Evolutionary conservation across 2,888 invertebrate genomes (phyloP).

Genomic region (Gonocerus acuteangulatus): DNA sequence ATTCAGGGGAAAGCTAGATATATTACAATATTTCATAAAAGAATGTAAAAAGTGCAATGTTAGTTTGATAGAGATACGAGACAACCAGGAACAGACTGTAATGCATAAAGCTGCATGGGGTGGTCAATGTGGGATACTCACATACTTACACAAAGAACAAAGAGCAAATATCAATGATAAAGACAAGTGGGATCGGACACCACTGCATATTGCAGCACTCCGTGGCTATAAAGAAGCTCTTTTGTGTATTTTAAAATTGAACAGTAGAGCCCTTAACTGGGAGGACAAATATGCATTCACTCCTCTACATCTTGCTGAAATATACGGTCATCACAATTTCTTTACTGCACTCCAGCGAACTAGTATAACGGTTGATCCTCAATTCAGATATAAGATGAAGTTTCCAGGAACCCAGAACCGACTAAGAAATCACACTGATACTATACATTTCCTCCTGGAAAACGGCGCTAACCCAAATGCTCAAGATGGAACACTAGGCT

Average conservation of each 20-base stretch:
- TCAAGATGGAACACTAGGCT: not conserved
- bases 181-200: conserved; percentile 2
- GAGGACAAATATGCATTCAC: not conserved
- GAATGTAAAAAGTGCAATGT: not conserved
- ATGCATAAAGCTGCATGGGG: not conserved
- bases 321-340: not conserved
- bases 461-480: not conserved
- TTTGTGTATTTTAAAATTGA: not conserved
- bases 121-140: not conserved
- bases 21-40: not conserved
- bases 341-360: not conserved
- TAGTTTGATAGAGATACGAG: not conserved
- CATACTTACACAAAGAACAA: not conserved
- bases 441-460: not conserved
- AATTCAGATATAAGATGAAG: not conserved
- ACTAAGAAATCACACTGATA: not conserved
- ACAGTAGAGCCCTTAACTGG: not conserved
- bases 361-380: not conserved
- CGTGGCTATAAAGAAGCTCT: not conserved
- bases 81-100: not conserved
- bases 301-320: not conserved
- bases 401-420: not conserved
- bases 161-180: not conserved
- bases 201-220: conserved; percentile 5
- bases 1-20: not conserved